Conservation (phyloP, 2,888 invertebrate genomes). For the Patella depressa region DNA sequence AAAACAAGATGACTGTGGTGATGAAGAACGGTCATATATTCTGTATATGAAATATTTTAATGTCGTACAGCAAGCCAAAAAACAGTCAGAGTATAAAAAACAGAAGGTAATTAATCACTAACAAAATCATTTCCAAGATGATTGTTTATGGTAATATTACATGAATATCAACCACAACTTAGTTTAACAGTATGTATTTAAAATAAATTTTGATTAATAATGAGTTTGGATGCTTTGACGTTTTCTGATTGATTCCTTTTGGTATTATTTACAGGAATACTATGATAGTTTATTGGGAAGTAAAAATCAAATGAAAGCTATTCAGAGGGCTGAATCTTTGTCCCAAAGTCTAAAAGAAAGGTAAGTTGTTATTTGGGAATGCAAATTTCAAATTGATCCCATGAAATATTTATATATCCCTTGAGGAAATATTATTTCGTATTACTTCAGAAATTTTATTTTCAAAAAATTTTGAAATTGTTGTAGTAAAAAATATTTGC, state of each 20-base stretch:
- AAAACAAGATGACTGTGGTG: constrained; percentile 50
- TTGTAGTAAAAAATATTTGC: background rate
- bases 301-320: constrained; percentile 70
- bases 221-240: background rate
- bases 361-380: constrained; percentile 43
- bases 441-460: no score
- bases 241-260: background rate
- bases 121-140: no score
- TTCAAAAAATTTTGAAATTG: no score
- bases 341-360: constrained; percentile 67
- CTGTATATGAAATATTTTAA: constrained; percentile 69
- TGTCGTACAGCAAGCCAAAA: constrained; percentile 60
- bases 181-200: background rate
- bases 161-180: background rate
- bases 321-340: constrained; percentile 77
- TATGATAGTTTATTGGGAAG: constrained; percentile 62
- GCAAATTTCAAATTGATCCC: no score
- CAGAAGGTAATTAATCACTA: constrained; percentile 51
- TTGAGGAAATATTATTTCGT: no score
- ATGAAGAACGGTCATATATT: constrained; percentile 69
- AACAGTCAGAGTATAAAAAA: constrained; percentile 65
- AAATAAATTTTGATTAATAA: background rate
- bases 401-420: no score
- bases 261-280: constrained; percentile 50
- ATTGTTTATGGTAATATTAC: no score